Base-by-base conservation (phyloP, 2,797 vertebrate genomes). In the Scleropages formosus region DNA sequence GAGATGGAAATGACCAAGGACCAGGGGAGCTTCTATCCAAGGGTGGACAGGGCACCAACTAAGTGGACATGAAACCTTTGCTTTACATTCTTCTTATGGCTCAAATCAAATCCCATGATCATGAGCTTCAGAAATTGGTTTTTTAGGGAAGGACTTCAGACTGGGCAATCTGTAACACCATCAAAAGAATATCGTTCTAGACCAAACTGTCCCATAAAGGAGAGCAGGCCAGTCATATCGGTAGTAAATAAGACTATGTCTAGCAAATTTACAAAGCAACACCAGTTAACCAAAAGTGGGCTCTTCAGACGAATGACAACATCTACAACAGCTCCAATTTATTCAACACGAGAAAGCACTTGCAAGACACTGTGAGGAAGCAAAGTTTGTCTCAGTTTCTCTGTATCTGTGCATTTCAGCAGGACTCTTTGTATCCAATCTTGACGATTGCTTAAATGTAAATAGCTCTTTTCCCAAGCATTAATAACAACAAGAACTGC, bases 371-470 rank as follows among this genome's bases (percentile, higher is more conserved):
- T 58, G 16, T 72, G 44, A 59, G 59, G 58, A 44, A 39, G 69
- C 58, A 72, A 46, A 31, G 0, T 20, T n/a, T 60, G 58, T 60
- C 51, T 4, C 11, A 27, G 4, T 12, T 44, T 72, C 84, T 84
- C 81, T 79, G 70, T 78, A 80, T 73, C 59, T 39, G 78, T 79
- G 92, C 90, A 88, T 89, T 91, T 92, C 90, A 85, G 90, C 91
- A 88, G 90, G 92, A 92, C 92, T 93, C 88, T 88, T 89, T 88
- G 90, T 89, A 88, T 90, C 94, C 92, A 88, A 92, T 93, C 93
- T 92, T 92, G 93, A 91, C 86, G 89, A 93, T 89, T 92, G 94
- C 94, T 94, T 83, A 91, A 92, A 91, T 95, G 93, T 93, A 90
- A 94, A 88, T 88, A 94, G 93, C 94, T 95, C 94, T 87, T 85